Evolutionary conservation across 2,113 vertebrate species (phyloP).

Genomic region (Stigmatopora nigra): DNA sequence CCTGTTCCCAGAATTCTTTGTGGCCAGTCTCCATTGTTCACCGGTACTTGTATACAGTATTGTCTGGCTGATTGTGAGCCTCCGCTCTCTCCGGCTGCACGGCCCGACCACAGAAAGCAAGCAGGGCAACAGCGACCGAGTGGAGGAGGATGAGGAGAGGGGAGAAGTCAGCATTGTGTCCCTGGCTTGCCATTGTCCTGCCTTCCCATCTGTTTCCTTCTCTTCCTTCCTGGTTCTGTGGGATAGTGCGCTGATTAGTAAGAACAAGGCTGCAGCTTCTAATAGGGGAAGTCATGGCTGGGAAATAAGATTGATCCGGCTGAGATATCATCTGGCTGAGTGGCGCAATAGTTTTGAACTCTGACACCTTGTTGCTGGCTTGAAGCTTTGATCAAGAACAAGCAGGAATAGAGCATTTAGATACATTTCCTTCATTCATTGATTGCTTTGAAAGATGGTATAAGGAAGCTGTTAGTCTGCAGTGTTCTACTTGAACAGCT

Average conservation of each 20-base stretch:
- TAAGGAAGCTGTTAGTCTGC: neutral
- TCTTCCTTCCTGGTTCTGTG: constrained; percentile 77
- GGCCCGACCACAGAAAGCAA: constrained; percentile 43
- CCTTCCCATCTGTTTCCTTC: constrained; percentile 77
- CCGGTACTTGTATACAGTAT: constrained; percentile 73
- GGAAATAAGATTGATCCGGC: constrained; percentile 57
- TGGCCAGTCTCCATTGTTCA: constrained; percentile 69
- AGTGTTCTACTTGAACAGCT: neutral
- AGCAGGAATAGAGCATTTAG: neutral
- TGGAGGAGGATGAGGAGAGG: constrained; percentile 53
- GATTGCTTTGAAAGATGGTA: neutral
- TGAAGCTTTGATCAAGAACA: constrained; percentile 49
- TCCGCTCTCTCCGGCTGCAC: constrained; percentile 54
- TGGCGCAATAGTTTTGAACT: constrained; percentile 66
- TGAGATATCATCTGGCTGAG: constrained; percentile 62
- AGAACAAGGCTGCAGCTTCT: constrained; percentile 43
- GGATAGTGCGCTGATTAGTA: constrained; percentile 59
- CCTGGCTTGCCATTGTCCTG: constrained; percentile 59
- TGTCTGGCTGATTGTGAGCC: constrained; percentile 69
- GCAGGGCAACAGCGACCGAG: constrained; percentile 42
- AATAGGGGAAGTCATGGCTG: constrained; percentile 62
- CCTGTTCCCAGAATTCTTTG: constrained; percentile 81
- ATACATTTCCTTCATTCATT: neutral
- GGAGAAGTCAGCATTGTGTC: constrained; percentile 74
- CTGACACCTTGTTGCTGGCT: constrained; percentile 57